A percentile compares a stretch with the other conserved stretches of the same genome.
Evolutionary conservation across 2,888 invertebrate genomes (phyloP).

Genomic region (Trissonchulus sp.): DNA sequence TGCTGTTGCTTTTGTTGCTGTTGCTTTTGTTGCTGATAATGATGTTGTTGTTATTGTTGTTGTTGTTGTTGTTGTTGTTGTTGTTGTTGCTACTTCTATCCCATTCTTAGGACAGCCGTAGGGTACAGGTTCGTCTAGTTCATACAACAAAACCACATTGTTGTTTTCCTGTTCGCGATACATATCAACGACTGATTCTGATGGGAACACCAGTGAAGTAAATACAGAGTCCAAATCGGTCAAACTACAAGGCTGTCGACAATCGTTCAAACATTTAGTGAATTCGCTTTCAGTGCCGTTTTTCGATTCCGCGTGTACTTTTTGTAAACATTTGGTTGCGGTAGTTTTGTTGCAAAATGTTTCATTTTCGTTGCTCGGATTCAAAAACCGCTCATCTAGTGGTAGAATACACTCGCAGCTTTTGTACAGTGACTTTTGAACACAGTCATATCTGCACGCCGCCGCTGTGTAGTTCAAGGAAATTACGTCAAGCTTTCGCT

Average conservation of each 20-base stretch:
- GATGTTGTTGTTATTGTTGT: too few relatives aligned
- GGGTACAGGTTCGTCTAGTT: too few relatives aligned
- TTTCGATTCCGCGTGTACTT: neutral
- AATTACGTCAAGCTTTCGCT: neutral
- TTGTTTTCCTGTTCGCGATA: neutral
- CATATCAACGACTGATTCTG: neutral
- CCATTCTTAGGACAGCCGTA: too few relatives aligned
- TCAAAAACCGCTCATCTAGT: neutral
- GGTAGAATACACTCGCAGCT: neutral
- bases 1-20: neutral
- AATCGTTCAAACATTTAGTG: neutral
- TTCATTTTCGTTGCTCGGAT: neutral
- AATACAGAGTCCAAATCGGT: neutral
- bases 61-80: too few relatives aligned
- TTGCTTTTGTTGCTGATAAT: neutral
- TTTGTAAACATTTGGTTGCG: neutral
- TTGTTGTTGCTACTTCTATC: neutral
- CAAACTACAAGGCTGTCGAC: neutral
- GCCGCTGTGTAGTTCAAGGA: neutral
- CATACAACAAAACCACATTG: neutral
- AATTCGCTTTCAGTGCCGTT: too few relatives aligned
- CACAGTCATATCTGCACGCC: constrained; percentile 13
- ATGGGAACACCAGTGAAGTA: neutral
- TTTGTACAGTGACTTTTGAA: neutral
- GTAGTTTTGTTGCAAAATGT: neutral